Base-by-base conservation (phyloP, 2,888 invertebrate genomes). In the Coleophora deauratella region DNA sequence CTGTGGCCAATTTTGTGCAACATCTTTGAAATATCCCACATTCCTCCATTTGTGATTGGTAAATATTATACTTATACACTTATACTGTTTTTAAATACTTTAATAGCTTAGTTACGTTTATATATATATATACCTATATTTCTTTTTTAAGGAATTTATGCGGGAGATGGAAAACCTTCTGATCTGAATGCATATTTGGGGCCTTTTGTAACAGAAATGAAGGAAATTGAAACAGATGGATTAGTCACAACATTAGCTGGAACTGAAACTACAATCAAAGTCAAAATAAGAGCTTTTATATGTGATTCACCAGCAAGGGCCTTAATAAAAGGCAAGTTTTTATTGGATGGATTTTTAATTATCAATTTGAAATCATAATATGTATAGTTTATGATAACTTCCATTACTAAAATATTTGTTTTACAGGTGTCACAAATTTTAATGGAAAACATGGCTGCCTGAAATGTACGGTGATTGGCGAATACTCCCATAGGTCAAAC, bases 391-490 rank as follows among this genome's bases (percentile, higher is more conserved):
- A 21, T 6, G 21, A 21, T 6, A 21, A 21, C 21, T 21, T 21
- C 21, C 3, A 6, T 21, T 21, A 21, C 6, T 21, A 21, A 21
- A 21, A 21, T 14, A 21, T 27, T 42, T 30, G n/a, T 38, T 41
- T 46, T 43, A 13, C 46, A 43, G 41, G 43, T 31, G 46, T 46
- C 11, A 35, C 39, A 13, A 46, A 46, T 38, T 44, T 44, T 30
- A 44, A 42, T 28, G 30, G 42, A 10, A 47, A 42, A 40, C 42
- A 47, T 13, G 47, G 47, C 27, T 44, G 46, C 27, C n/a, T 41
- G 14, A 46, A 46, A 33, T 46, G 43, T 34, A 37, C 41, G 3
- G 21, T 30, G 10, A 38, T 41, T 10, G 46, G 46, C 10, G 46
- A 46, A 32, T 46, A 46, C 33, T 46, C 46, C 8, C 40, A 47